Evolutionary conservation across 2,888 invertebrate genomes (phyloP), one percentile per base, ranked within the genome.

Genomic region (Drosophila macrospina): DNA sequence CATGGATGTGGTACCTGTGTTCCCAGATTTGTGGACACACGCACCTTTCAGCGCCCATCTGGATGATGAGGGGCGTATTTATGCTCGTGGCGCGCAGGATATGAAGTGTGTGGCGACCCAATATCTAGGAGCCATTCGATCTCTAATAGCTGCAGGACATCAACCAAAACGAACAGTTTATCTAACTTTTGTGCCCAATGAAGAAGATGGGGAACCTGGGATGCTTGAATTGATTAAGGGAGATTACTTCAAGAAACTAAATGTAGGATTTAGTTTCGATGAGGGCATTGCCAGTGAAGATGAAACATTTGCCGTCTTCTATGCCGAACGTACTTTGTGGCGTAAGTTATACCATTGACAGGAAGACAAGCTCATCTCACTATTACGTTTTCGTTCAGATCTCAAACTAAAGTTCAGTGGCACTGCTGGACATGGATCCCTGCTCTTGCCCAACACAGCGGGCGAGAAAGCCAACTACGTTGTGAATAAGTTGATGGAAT

Each of bases 1-100:
- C 90, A 98, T 97, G 95, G 99, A 99, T 91, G 99, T 99, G 0
- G 99, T 99, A 0, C 98, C 99, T 8, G 98, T 98, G 0, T 98
- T 95, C 91, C 94, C 95, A 82, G 97, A 97, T 92, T 94, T 93
- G 85, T 99, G 98, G 98, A 96, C 94, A 0, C 94, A 97, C 89
- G 96, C 96, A 11, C 98, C 98, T 1, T 98, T 98, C 91, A 94
- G 94, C 74, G 98, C 96, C 0, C 94, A 96, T 68, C 96, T 98
- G 85, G 97, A 97, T 89, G 94, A 94, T 1, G 93, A 96, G 64
- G 98, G 98, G 0, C 95, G 97, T 88, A 98, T 98, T 78, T 97
- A 94, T 91, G 98, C 96, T 0, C 93, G 98, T 44, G 98, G 98
- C 11, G 93, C 97, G 0, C 97, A 97, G 92, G 98, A 98, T 88